Evolutionary conservation across 2,888 invertebrate genomes (phyloP), one percentile per base, ranked within the genome.

Genomic region (Drosophila parthenogenetica): DNA sequence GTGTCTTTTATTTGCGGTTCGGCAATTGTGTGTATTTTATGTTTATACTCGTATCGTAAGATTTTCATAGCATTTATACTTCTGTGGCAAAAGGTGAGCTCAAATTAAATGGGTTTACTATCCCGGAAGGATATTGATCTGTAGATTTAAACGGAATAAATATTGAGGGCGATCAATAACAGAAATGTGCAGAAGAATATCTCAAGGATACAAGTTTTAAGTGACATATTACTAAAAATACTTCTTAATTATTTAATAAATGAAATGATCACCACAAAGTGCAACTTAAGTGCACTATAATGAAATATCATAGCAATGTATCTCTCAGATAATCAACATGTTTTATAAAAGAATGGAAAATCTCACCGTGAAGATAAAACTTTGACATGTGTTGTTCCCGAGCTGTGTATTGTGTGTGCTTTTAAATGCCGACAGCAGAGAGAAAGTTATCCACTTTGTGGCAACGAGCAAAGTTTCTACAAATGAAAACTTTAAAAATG

Each of bases 1-100:
- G 79, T 69, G 77, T 76, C 69, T 82, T 79, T 82, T 76, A 79
- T 76, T 73, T 73, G 73, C 67, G 81, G 71, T 65, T 77, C 66
- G 66, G 54, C 78, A 61, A 69, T 73, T 77, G 84, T 80, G 74
- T 73, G 74, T 73, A 68, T 68, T 83, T 81, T 80, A 77, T 77
- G 78, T 57, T 57, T 63, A 65, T 65, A 11, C 42, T 29, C 39
- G 22, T 40, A 61, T 51, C 78, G 59, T 66, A 81, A 64, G 73
- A 73, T 62, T 75, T 85, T 60, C 62, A 60, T 73, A 29, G 53
- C 69, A 19, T 57, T 66, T 39, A 53, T 45, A 19, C 29, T 39
- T 45, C 16, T 55, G 17, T 40, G 29, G n/a, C 42, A 55, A 60
- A 67, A 40, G 69, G 63, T 58, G 54, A 55, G 39, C 70, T 29